Percentiles rank a stretch among this genome's conserved stretches.
Evolutionary conservation across 2,113 vertebrate genomes (phyloP).

Genomic region (Tonatia bakeri): DNA sequence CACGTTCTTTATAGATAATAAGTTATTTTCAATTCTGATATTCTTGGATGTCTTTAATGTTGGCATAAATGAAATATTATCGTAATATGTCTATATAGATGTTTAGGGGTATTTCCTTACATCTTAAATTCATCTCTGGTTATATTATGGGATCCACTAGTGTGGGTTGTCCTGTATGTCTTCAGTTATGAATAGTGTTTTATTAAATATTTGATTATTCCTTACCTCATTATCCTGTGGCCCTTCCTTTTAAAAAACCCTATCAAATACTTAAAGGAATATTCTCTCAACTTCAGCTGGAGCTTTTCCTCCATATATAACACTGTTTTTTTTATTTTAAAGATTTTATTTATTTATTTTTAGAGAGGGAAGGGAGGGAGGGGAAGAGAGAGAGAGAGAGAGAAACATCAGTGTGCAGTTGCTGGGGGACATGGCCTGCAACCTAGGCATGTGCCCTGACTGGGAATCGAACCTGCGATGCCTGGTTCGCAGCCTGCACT

Average conservation of each 20-base stretch:
- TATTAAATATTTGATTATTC: background rate
- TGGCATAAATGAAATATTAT: background rate
- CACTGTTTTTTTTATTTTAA: too few species aligned
- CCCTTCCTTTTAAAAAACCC: background rate
- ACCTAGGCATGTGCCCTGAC: too few species aligned
- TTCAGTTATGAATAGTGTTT: background rate
- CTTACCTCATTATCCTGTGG: background rate
- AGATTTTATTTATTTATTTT: too few species aligned
- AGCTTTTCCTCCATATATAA: background rate
- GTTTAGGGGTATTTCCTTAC: background rate
- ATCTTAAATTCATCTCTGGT: background rate
- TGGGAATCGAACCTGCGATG: too few species aligned
- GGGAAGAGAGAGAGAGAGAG: too few species aligned
- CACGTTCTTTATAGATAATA: background rate
- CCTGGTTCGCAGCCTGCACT: too few species aligned
- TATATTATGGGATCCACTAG: background rate
- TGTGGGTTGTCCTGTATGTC: background rate
- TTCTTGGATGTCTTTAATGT: background rate
- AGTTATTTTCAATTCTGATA: background rate
- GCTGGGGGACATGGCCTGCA: too few species aligned
- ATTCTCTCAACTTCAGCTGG: background rate
- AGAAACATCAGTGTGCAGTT: too few species aligned
- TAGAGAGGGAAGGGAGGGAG: too few species aligned
- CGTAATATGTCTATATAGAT: background rate
- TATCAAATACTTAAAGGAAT: background rate